phyloP scores from a whole-genome alignment of 1,140 invertebrate genomes.

The Ceratina japonica region DNA sequence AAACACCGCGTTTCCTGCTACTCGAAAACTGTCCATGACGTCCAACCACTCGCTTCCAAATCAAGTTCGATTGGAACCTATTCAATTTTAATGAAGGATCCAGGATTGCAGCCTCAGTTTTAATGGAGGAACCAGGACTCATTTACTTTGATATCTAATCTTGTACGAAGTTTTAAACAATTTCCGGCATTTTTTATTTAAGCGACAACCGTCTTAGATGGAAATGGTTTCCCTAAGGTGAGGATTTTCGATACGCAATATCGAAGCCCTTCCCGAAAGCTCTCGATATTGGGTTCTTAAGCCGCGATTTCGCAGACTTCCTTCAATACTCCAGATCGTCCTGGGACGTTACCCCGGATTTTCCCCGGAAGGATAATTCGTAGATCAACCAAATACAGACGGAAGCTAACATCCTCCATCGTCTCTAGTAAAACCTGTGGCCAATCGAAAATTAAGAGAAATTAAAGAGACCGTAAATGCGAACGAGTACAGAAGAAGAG shows the following conservation, averaged over 20 bases:
- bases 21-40: not conserved
- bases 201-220: not conserved
- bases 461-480: too few relatives aligned
- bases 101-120: too few relatives aligned
- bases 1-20: slow-evolving; percentile 46
- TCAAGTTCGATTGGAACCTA: not conserved
- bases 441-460: too few relatives aligned
- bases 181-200: not conserved
- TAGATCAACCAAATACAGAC: not conserved
- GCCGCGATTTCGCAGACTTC: slow-evolving; percentile 25
- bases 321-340: not conserved
- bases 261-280: slow-evolving; percentile 30
- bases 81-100: not conserved
- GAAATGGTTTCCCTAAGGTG: not conserved
- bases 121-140: too few relatives aligned
- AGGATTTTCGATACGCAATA: slow-evolving; percentile 47
- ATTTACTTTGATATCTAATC: too few relatives aligned
- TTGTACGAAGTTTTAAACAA: not conserved
- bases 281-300: slow-evolving; percentile 58
- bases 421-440: too few relatives aligned
- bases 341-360: not conserved
- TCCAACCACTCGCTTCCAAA: not conserved
- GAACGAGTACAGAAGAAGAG: too few relatives aligned
- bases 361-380: not conserved
- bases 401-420: not conserved